Evolutionary conservation across 1,140 invertebrate genomes (phyloP).

Genomic region (Pogonognathellus flavescens): DNA sequence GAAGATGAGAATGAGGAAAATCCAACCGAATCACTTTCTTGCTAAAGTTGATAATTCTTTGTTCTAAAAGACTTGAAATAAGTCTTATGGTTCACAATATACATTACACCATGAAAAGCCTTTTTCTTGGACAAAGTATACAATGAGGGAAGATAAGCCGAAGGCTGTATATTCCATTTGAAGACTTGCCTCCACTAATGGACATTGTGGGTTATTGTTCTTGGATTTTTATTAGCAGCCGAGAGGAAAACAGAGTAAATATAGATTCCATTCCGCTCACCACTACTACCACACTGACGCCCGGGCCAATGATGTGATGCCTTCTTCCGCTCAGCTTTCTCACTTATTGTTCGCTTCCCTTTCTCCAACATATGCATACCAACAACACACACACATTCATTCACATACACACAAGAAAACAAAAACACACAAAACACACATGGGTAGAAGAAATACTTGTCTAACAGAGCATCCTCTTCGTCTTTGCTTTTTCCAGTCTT

Average conservation of each 20-base stretch:
- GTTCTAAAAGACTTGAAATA: slow-evolving; percentile 9
- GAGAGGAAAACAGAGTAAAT: slow-evolving; percentile 20
- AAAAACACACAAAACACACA: too few relatives aligned
- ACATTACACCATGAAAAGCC: background rate
- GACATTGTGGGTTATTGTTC: slow-evolving; percentile 51
- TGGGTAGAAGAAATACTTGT: too few relatives aligned
- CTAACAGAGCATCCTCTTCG: too few relatives aligned
- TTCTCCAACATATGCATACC: too few relatives aligned
- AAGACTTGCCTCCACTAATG: slow-evolving; percentile 30
- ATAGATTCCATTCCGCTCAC: background rate
- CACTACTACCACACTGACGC: background rate
- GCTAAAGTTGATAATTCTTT: slow-evolving; percentile 31
- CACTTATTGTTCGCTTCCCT: background rate
- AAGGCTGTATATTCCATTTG: slow-evolving; percentile 51
- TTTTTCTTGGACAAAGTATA: background rate
- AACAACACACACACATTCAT: slow-evolving; percentile 17
- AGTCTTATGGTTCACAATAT: slow-evolving; percentile 21
- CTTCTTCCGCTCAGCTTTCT: background rate
- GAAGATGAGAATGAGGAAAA: slow-evolving; percentile 13
- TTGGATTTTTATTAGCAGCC: slow-evolving; percentile 53
- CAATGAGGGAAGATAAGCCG: slow-evolving; percentile 31
- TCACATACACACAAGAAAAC: background rate
- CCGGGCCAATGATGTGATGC: background rate
- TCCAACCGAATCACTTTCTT: slow-evolving; percentile 17
- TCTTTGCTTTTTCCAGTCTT: too few relatives aligned